A percentile compares a stretch with the other conserved stretches of the same genome.
Evolutionary conservation across 2,888 invertebrate genomes (phyloP).

Genomic region (Leptinotarsa rubiginosa): DNA sequence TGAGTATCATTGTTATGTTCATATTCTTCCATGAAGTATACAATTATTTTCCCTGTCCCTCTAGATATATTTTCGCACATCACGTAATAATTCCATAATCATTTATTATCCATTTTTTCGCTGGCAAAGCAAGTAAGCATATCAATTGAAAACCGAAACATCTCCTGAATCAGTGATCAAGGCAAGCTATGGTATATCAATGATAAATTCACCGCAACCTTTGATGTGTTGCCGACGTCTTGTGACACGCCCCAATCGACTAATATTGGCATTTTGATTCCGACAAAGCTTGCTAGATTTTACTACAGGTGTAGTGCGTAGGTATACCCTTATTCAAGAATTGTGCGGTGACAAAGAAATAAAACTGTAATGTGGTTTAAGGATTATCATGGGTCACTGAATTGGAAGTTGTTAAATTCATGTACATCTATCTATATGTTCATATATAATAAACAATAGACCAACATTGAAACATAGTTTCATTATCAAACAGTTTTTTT

Average conservation of each 20-base stretch:
- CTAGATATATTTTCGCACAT: slow-evolving; percentile 12
- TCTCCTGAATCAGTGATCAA: slow-evolving; percentile 40
- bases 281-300: slow-evolving; percentile 34
- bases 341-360: slow-evolving; percentile 10
- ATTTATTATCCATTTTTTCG: slow-evolving; percentile 38
- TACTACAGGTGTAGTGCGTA: slow-evolving; percentile 8
- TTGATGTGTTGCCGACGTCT: slow-evolving; percentile 45
- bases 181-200: slow-evolving; percentile 42
- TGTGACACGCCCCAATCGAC: slow-evolving; percentile 39
- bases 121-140: slow-evolving; percentile 35
- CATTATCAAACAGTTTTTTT: no score
- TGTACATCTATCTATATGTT: no score
- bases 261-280: slow-evolving; percentile 46
- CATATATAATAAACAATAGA: no score
- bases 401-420: no score
- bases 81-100: slow-evolving; percentile 13
- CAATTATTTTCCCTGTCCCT: neutral
- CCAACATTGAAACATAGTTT: no score
- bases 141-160: slow-evolving; percentile 40
- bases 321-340: slow-evolving; percentile 15
- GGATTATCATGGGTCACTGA: neutral
- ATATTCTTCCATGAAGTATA: neutral
- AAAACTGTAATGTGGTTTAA: neutral
- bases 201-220: slow-evolving; percentile 45
- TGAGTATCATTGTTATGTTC: neutral